Base-by-base conservation (phyloP, 1,140 invertebrate genomes). In the Palaemon carinicauda region DNA sequence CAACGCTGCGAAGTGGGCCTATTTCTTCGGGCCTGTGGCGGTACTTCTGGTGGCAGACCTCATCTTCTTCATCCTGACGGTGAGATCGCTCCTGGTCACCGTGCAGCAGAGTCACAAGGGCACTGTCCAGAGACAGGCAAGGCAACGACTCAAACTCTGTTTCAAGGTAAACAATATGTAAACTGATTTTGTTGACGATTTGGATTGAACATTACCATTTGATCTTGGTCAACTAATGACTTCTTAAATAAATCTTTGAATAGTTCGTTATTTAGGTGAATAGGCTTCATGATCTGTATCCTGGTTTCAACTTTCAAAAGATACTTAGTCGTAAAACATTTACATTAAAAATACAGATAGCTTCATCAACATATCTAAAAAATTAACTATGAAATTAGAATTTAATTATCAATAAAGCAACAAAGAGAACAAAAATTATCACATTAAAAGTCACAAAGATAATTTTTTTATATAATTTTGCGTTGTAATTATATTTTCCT, bases 61-160 rank as follows among this genome's bases (percentile, higher is more conserved):
- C 51, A 56, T 88, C 12, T 89, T 89, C 81, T 89, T 89, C 88
- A 19, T 89, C 33, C 83, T 88, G 52, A 89, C 87, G 29, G 88
- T 88, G 14, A 79, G 84, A 60, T 85, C 88, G n/a, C 77, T 89
- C 21, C 88, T 89, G 24, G 85, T 87, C 56, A 89, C 88, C 12
- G 88, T 89, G 0, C 82, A 89, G 65, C 88, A 89, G 71, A 89
- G 88, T 60, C 88, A 89, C 69, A 89, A 89, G 79, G 88, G 88
- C 21, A 89, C 88, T 7, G 87, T 84, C 4, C 83, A 89, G 86
- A 52, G 82, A 51, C 88, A 89, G 51, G 82, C 87, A 3, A 69
- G 87, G 29, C 89, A 89, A 84, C 54, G 86, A 41, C 87, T 88
- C 56, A 82, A 84, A 31, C 81, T 88, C 56, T 89, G 87, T 33